Evolutionary conservation across 2,797 vertebrate species (phyloP).

Genomic region (Heliangelus exortis): DNA sequence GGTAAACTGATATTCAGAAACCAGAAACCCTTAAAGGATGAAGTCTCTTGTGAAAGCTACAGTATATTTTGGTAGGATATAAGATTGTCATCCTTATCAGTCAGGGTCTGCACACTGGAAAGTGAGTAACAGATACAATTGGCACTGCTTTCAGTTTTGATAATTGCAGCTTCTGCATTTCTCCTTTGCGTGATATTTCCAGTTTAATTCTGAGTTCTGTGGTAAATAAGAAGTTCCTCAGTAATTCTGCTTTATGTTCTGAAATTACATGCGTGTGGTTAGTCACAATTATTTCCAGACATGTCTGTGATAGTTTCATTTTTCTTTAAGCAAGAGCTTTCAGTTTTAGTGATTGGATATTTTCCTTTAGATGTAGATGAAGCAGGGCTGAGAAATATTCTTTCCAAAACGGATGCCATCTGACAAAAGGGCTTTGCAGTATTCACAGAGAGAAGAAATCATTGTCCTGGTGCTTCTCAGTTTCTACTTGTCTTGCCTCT

Average conservation of each 20-base stretch:
- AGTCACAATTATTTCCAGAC: neutral
- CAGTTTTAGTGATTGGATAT: neutral
- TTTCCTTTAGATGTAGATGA: neutral
- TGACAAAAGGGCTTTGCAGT: neutral
- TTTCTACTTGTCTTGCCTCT: neutral
- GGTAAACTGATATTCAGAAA: neutral
- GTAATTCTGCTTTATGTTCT: neutral
- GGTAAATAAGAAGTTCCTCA: neutral
- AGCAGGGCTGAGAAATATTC: neutral
- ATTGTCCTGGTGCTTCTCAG: neutral
- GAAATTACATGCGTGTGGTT: neutral
- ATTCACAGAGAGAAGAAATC: neutral
- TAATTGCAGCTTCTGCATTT: neutral
- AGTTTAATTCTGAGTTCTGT: neutral
- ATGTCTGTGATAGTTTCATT: neutral
- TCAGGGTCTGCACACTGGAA: neutral
- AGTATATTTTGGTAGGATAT: neutral
- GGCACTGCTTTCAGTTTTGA: neutral
- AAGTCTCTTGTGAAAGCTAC: neutral
- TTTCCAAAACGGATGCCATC: neutral
- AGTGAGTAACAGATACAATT: neutral
- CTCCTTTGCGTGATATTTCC: neutral
- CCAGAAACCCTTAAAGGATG: neutral
- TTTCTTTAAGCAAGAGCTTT: slow-evolving; percentile 1
- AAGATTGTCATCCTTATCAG: neutral